Evolutionary conservation across 2,113 vertebrate genomes (phyloP).

Genomic region (Salvelinus sp.): DNA sequence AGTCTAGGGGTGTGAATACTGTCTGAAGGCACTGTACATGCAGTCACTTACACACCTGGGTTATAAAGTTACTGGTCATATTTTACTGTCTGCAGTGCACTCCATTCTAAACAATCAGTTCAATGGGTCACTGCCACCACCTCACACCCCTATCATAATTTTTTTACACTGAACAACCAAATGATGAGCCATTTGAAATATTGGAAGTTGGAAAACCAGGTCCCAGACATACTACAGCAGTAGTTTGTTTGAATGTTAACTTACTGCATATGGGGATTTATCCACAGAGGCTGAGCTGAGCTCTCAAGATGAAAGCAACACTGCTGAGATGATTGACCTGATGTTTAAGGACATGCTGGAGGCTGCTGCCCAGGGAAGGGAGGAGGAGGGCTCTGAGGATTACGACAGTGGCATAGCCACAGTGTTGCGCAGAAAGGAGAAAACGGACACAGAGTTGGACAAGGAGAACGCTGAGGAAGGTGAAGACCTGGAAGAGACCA

Average conservation of each 20-base stretch:
- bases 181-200: too few relatives aligned
- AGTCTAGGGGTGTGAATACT: too few relatives aligned
- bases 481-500: slow-evolving; percentile 22
- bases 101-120: too few relatives aligned
- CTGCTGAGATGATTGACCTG: slow-evolving; percentile 68
- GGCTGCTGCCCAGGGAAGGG: slow-evolving; percentile 42
- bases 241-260: background rate
- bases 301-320: slow-evolving; percentile 59
- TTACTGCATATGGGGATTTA: background rate
- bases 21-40: too few relatives aligned
- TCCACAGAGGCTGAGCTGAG: slow-evolving; percentile 40
- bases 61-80: too few relatives aligned
- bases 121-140: too few relatives aligned
- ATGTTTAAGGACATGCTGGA: slow-evolving; percentile 78
- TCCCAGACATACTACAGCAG: background rate
- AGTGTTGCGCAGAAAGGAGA: slow-evolving; percentile 35
- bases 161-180: too few relatives aligned
- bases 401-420: slow-evolving; percentile 45
- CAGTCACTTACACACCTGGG: too few relatives aligned
- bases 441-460: slow-evolving; percentile 25
- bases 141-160: too few relatives aligned
- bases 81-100: too few relatives aligned
- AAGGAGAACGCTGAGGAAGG: slow-evolving; percentile 16
- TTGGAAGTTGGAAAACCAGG: background rate
- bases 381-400: slow-evolving; percentile 35